Conservation (phyloP, 1,140 invertebrate species). For the Heterodera schachtii region DNA sequence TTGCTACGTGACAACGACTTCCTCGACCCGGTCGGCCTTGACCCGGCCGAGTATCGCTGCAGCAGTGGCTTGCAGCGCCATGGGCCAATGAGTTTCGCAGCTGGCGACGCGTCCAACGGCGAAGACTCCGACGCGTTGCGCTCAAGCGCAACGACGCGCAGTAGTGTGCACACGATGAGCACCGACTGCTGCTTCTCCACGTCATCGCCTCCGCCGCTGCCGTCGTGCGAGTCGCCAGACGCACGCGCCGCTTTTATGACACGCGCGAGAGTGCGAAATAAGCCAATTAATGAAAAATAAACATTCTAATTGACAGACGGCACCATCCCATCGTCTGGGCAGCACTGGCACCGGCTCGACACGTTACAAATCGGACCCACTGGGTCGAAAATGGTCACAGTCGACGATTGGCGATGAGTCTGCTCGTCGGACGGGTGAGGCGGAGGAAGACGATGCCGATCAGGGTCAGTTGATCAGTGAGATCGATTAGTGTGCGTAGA, state of each 20-base stretch:
- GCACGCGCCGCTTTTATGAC: background rate
- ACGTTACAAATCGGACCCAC: slow-evolving; percentile 24
- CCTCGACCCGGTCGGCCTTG: slow-evolving; percentile 42
- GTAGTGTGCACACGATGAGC: slow-evolving; percentile 10
- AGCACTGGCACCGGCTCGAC: slow-evolving; percentile 26
- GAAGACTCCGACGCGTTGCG: background rate
- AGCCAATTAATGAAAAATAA: slow-evolving; percentile 16
- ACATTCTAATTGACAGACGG: background rate
- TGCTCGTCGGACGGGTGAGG: background rate
- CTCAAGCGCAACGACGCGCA: slow-evolving; percentile 16
- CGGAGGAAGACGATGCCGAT: background rate
- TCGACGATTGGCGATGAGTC: background rate
- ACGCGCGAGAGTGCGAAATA: slow-evolving; percentile 29
- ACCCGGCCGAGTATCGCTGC: slow-evolving; percentile 41
- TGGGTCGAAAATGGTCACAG: background rate
- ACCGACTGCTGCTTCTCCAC: slow-evolving; percentile 35
- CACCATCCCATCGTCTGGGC: slow-evolving; percentile 17
- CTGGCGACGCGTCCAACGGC: background rate
- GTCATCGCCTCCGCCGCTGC: slow-evolving; percentile 17
- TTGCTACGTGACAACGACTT: slow-evolving; percentile 50
- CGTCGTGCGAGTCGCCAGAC: background rate
- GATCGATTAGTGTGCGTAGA: too few species aligned
- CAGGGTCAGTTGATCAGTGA: background rate
- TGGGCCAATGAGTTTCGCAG: too few species aligned
- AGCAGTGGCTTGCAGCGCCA: background rate